Evolutionary conservation across 2,888 invertebrate species (phyloP).

Genomic region (Melinaea marsaeus): DNA sequence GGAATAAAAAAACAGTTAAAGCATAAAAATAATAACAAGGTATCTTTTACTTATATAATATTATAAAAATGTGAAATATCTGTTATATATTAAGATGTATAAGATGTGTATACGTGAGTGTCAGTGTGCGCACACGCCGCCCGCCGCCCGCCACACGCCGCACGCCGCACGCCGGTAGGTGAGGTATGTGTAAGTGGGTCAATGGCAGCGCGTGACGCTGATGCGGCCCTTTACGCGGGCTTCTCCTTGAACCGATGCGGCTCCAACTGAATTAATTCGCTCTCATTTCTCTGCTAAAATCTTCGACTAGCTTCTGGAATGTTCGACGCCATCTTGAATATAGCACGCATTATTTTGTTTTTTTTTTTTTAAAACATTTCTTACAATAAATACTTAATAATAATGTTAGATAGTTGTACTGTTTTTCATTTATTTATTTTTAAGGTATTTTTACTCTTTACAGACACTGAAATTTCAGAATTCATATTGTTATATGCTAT

Average conservation of each 20-base stretch:
- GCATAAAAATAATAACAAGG: no score
- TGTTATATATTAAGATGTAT: no score
- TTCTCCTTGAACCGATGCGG: slow-evolving; percentile 72
- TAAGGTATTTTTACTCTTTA: neutral
- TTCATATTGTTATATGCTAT: neutral
- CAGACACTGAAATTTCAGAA: no score
- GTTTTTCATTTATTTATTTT: neutral
- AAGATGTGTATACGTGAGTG: slow-evolving; percentile 58
- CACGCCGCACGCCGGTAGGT: slow-evolving; percentile 56
- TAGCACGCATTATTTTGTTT: neutral
- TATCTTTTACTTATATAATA: no score
- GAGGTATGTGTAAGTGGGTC: slow-evolving; percentile 67
- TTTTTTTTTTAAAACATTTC: no score
- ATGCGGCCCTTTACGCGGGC: slow-evolving; percentile 73
- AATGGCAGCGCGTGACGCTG: slow-evolving; percentile 75
- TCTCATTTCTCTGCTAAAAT: slow-evolving; percentile 63
- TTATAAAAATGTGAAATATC: no score
- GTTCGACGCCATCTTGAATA: slow-evolving; percentile 5
- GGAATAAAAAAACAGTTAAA: no score
- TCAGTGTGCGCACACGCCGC: slow-evolving; percentile 58
- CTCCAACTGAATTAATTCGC: slow-evolving; percentile 65
- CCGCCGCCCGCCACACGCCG: slow-evolving; percentile 50
- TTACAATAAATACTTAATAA: neutral
- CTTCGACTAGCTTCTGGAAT: slow-evolving; percentile 26
- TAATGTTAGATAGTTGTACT: neutral